phyloP scores from a whole-genome alignment of 2,888 invertebrate species.

The Cetonia aurata region DNA sequence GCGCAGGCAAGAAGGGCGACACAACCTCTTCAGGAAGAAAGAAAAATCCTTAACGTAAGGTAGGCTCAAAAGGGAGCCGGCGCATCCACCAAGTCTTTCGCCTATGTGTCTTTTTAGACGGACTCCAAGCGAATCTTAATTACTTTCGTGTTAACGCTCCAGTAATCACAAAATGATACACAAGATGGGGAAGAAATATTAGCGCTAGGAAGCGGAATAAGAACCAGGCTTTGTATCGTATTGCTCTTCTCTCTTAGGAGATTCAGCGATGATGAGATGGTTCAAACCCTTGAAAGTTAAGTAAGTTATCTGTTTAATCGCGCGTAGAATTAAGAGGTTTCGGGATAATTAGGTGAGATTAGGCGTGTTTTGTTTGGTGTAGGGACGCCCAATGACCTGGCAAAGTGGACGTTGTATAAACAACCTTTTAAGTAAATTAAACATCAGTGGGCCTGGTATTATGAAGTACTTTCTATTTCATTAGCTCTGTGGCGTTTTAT shows the following conservation, averaged over 20 bases:
- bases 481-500: too few relatives aligned
- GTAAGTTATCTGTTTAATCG: slow-evolving; percentile 7
- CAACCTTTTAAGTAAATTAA: too few relatives aligned
- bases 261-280: too few relatives aligned
- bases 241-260: too few relatives aligned
- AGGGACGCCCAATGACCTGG: too few relatives aligned
- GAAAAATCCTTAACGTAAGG: too few relatives aligned
- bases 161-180: slow-evolving; percentile 7
- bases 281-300: not conserved
- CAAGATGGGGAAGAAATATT: not conserved
- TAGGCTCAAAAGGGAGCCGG: too few relatives aligned
- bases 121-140: not conserved
- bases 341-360: slow-evolving; percentile 9
- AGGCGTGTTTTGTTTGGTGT: not conserved
- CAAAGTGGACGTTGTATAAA: not conserved
- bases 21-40: too few relatives aligned
- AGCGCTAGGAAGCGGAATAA: not conserved
- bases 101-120: not conserved
- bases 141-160: slow-evolving; percentile 35
- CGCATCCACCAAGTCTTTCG: not conserved
- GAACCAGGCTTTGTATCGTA: not conserved
- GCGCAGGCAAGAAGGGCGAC: too few relatives aligned
- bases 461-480: too few relatives aligned
- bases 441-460: too few relatives aligned
- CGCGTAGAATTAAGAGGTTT: slow-evolving; percentile 4